Evolutionary conservation across 2,113 vertebrate genomes (phyloP), one percentile per base, ranked within the genome.

Genomic region (Campylomormyrus numenius): DNA sequence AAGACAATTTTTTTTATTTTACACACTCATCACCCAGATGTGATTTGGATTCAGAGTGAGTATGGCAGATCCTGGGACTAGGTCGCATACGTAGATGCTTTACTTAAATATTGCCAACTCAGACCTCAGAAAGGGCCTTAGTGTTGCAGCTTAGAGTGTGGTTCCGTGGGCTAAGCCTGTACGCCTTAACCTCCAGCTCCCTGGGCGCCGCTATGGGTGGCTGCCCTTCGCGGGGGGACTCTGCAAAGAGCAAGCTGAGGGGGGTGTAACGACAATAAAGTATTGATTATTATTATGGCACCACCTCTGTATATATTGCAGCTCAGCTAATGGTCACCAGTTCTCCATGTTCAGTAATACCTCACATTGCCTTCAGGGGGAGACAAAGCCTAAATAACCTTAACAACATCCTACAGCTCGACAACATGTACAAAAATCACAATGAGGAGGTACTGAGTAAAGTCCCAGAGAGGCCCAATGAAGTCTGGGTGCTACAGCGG

Each of bases 301-400:
- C 21, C 11, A n/a, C 70, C 10, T 74, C 10, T 74, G 66, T 74
- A 70, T 35, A 77, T 39, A 3, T 39, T 17, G 70, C 27, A 15
- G 70, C 31, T 39, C n/a, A 15, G 70, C 31, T 35, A 17, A 4
- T 35, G 70, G 13, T 13, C 58, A 27, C 24, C 24, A 27, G 2
- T 66, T 66, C 24, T 66, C 58, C 58, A 27, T 66, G 7, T 66
- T 62, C 31, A 17, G 70, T 39, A 77, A 35, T 15, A 77, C 31
- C 70, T 77, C 13, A 96, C 90, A 99, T 97, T 0, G 98, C 98
- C 98, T 88, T 35, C 15, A 84, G 80, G 80, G 80, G 80, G 19
- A 21, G 39, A 84, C 80, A 84, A 84, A 46, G 80, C 35, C 35
- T 46, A 84, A 1, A 84, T 24, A 45, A 84, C 17, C 4, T 77